Base-by-base conservation (phyloP, 2,797 vertebrate genomes). In the Denticeps clupeoides region DNA sequence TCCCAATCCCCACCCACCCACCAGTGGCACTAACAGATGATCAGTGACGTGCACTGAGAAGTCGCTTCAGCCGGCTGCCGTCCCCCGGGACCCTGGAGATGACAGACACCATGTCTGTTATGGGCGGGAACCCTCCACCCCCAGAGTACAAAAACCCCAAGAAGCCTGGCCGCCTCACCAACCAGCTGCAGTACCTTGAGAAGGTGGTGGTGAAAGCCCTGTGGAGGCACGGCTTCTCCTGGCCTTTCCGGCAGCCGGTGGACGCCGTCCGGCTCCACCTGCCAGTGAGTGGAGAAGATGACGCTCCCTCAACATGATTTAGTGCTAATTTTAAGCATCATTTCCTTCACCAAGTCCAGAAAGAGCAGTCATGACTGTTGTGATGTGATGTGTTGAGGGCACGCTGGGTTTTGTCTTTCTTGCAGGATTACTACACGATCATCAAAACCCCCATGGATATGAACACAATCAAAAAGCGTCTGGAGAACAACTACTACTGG, bases 361-460 rank as follows among this genome's bases (percentile, higher is more conserved):
- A n/a, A n/a, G n/a, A n/a, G n/a, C n/a, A n/a, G n/a, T n/a, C n/a
- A n/a, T n/a, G n/a, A n/a, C n/a, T n/a, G n/a, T n/a, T n/a, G n/a
- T n/a, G n/a, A n/a, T n/a, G 15, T 15, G 35, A 15, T 15, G 16
- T 33, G 12, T 45, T 25, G 11, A 18, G 5, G 23, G 25, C 5
- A 1, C 26, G 15, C 32, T 21, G 23, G 10, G 66, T 65, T 47
- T 24, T 11, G 29, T 51, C 31, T 37, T 40, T 29, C n/a, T 5
- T 28, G 7, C 58, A 98, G 93, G 92, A 98, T 82, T 98, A 98
- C 80, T 94, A 97, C 59, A 67, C 68, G 51, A 89, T 96, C 53
- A 85, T 95, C 43, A 89, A 82, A 66, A 88, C 71, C 6, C 94
- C 94, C 22, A 97, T 98, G 93, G 93, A 97, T 47, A 71, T 97